Percentiles rank a stretch among this genome's conserved stretches.
Conservation (phyloP, 2,113 vertebrate genomes). For the Lanius ludovicianus region DNA sequence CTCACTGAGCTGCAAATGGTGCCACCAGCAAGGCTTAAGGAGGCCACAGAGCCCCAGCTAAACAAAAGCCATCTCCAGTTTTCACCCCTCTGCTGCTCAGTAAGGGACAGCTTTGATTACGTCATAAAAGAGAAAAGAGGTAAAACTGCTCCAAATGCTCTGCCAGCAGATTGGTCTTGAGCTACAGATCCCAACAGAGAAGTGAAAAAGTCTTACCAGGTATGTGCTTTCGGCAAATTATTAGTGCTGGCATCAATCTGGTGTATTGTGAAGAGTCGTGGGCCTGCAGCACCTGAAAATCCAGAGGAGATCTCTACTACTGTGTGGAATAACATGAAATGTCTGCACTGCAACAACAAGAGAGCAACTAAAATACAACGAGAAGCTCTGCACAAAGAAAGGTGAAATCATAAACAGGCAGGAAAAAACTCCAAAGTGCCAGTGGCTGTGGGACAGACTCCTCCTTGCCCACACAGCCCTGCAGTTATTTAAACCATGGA, state of each 20-base stretch:
- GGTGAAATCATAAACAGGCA: not conserved
- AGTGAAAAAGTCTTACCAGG: constrained; percentile 82
- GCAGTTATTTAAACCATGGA: not conserved
- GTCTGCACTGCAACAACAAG: not conserved
- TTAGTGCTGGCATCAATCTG: constrained; percentile 97
- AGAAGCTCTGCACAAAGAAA: not conserved
- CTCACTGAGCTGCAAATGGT: not conserved
- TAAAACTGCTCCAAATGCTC: not conserved
- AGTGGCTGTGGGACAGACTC: not conserved
- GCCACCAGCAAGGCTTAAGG: not conserved
- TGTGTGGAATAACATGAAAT: not conserved
- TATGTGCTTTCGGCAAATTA: constrained; percentile 96
- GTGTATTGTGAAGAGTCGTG: constrained; percentile 96
- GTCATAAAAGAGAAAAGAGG: not conserved
- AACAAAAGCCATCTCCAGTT: not conserved
- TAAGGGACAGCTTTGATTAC: not conserved
- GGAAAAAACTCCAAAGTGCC: not conserved
- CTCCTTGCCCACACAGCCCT: not conserved
- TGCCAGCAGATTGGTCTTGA: not conserved
- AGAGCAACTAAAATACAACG: not conserved
- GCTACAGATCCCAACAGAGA: not conserved
- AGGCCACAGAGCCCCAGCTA: not conserved
- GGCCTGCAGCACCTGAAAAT: constrained; percentile 90
- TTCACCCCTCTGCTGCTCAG: not conserved
- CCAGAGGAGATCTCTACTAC: not conserved